Conservation (phyloP, 2,113 vertebrate species). For the Pygoscelis antarcticus region DNA sequence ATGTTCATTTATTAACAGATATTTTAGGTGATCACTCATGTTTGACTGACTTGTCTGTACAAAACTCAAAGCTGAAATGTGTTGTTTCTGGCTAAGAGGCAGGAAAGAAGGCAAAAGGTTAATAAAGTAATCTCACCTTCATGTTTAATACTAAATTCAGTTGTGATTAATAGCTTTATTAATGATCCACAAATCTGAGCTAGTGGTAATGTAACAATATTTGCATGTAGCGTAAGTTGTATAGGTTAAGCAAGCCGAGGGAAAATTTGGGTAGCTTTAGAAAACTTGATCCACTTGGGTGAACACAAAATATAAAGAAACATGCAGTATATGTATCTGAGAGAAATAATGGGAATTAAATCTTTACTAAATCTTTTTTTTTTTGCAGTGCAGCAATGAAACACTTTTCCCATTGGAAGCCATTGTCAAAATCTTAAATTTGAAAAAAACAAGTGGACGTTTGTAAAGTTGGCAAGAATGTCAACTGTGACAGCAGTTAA, state of each 20-base stretch:
- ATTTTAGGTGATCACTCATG: slow-evolving; percentile 48
- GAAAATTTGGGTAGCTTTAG: background rate
- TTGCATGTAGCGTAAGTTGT: background rate
- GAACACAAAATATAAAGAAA: background rate
- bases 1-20: background rate
- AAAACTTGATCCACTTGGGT: background rate
- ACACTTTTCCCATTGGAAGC: background rate
- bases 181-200: slow-evolving; percentile 33
- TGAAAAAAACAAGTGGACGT: background rate
- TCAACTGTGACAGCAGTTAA: background rate
- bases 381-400: background rate
- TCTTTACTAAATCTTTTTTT: background rate
- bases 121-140: slow-evolving; percentile 53
- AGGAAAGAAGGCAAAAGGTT: slow-evolving; percentile 45
- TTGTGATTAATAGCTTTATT: slow-evolving; percentile 53
- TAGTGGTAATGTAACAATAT: background rate
- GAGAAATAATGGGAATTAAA: background rate
- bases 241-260: background rate
- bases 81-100: slow-evolving; percentile 21
- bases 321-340: background rate
- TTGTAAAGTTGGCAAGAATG: background rate
- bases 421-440: background rate
- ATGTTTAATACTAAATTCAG: slow-evolving; percentile 37
- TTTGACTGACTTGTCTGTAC: slow-evolving; percentile 19
- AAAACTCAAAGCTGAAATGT: background rate